These are phyloP conservation scores for Arvicola amphibius DNA, from an alignment of 2,797 vertebrate genomes.

Conservation along the genomic window DNA sequence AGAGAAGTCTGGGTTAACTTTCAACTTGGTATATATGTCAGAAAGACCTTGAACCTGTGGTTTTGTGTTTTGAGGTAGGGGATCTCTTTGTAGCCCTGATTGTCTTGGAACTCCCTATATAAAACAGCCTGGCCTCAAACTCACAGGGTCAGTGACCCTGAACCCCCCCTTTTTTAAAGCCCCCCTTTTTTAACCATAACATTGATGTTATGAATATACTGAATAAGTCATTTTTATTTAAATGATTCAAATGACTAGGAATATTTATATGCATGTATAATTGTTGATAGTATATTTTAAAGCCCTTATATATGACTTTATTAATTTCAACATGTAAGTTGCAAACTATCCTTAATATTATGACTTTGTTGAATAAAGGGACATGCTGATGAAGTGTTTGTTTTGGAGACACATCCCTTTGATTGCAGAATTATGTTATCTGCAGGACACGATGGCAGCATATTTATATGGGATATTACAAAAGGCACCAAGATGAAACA, in stretches of 20 bases:
- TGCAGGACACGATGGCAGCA: slow-evolving; percentile 96
- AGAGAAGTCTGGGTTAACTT: neutral
- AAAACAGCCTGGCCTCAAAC: neutral
- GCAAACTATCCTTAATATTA: slow-evolving; percentile 66
- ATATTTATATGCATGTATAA: slow-evolving; percentile 28
- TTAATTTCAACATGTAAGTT: slow-evolving; percentile 23
- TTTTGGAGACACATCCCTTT: slow-evolving; percentile 97
- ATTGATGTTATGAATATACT: neutral
- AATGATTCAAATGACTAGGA: neutral
- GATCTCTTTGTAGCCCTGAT: neutral
- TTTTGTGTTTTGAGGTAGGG: neutral
- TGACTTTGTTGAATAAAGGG: slow-evolving; percentile 88
- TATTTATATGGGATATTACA: slow-evolving; percentile 97
- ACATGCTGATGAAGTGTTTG: slow-evolving; percentile 97
- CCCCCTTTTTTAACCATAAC: slow-evolving; percentile 37
- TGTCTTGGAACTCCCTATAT: neutral
- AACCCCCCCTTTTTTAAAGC: no score
- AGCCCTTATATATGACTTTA: neutral
- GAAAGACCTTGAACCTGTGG: neutral
- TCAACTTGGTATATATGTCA: neutral
- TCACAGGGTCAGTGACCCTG: neutral
- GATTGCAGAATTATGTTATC: slow-evolving; percentile 97
- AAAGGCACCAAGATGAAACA: slow-evolving; percentile 94
- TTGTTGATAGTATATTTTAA: neutral
- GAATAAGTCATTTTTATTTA: slow-evolving; percentile 16